Base-by-base conservation (phyloP, 2,888 invertebrate genomes). In the Chloroclystis v-ata region DNA sequence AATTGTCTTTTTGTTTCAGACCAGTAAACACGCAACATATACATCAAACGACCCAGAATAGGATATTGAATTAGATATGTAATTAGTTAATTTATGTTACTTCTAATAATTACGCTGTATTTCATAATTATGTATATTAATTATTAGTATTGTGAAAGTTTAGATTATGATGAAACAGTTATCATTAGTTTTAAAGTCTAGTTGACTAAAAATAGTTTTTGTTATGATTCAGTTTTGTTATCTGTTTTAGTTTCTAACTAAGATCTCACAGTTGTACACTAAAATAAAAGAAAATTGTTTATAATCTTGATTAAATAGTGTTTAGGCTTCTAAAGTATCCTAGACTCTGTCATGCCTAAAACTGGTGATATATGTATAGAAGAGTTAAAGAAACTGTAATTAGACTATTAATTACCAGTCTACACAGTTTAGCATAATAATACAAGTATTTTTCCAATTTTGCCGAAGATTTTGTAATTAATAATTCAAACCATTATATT, bases 1-100 rank as follows among this genome's bases (percentile, higher is more conserved):
- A 4, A 20, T 2, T 26, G 7, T 24, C 20, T 1, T 3, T 20
- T 35, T 59, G 52, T 83, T 82, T 56, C 81, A 84, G 84, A 82
- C 79, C 5, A 83, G 81, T 61, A 84, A 83, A 72, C 74, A 70
- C 9, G 70, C 78, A 16, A 72, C 80, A 29, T 82, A 74, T 54
- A 61, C 75, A 0, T 78, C 80, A 8, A 75, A 72, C 38, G 82
- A 84, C 55, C 75, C 77, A 43, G 78, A 77, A 59, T 32, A 55
- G 51, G 53, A 52, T 55, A 13, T 14, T 13, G n/a, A n/a, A 16
- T 14, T 30, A 13, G 9, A 20, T 20, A 20, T 20, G 26, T 6
- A 26, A 8, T 26, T 6, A 10, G 5, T 7, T 35, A 1, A 11
- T 7, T 35, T 11, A n/a, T 11, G 20, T 20, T 20, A 5, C 20